Conservation (phyloP, 2,113 vertebrate species). For the Myanophis thanlyinensis region DNA sequence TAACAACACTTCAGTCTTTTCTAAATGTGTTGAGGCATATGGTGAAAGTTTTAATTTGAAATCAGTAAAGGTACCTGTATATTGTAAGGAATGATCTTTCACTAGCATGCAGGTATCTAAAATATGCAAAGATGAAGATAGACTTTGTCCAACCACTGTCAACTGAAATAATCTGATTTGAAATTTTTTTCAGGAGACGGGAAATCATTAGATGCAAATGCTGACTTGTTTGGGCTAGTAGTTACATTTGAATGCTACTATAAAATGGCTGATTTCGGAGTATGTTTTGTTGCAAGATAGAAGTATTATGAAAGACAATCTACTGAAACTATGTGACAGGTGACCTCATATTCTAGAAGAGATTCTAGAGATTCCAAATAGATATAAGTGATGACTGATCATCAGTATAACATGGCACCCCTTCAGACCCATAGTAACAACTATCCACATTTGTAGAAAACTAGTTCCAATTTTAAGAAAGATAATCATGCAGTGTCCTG, state of each 20-base stretch:
- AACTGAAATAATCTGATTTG: not conserved
- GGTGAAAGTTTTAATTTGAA: not conserved
- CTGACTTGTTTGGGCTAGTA: not conserved
- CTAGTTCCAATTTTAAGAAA: not conserved
- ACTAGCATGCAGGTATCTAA: not conserved
- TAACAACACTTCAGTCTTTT: not conserved
- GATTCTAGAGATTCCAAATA: not conserved
- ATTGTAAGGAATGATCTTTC: not conserved
- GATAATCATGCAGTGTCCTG: not conserved
- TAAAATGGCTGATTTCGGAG: not conserved
- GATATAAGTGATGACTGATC: not conserved
- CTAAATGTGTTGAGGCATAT: not conserved
- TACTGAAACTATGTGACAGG: not conserved
- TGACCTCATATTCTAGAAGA: too few relatives aligned
- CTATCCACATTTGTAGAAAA: not conserved
- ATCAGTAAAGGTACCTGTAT: not conserved
- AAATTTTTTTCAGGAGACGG: not conserved
- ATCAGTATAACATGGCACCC: not conserved
- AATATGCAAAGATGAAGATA: not conserved
- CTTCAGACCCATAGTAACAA: not conserved
- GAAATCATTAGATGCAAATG: not conserved
- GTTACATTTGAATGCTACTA: not conserved
- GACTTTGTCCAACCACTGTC: not conserved
- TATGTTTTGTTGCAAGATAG: not conserved
- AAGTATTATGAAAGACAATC: not conserved